These are phyloP conservation scores for Macrocentrus cingulum DNA, from an alignment of 1,140 invertebrate species.

Conservation along the genomic window DNA sequence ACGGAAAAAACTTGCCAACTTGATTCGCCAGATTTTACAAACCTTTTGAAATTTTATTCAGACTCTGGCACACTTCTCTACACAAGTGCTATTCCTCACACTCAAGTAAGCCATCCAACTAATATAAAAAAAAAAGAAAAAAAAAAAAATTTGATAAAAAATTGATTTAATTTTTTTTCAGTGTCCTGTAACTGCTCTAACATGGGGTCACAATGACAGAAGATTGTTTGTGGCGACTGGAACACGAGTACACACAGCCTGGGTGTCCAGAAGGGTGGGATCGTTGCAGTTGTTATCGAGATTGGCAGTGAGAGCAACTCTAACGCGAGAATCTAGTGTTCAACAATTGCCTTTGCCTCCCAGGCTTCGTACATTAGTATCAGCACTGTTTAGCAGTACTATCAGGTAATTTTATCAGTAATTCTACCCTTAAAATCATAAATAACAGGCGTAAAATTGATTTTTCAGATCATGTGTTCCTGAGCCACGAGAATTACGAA, in stretches of 20 bases:
- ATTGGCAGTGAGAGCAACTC: constrained; percentile 66
- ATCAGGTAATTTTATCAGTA: no score
- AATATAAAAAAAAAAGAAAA: neutral
- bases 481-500: constrained; percentile 80
- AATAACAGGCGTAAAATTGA: no score
- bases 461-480: constrained; percentile 96
- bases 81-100: constrained; percentile 74
- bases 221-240: constrained; percentile 92
- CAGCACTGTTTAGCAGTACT: constrained; percentile 92
- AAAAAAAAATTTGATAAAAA: neutral
- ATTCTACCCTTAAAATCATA: no score
- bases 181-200: constrained; percentile 87
- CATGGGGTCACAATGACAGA: constrained; percentile 97
- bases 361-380: constrained; percentile 79
- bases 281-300: constrained; percentile 86
- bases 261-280: constrained; percentile 87
- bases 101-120: constrained; percentile 59
- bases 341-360: constrained; percentile 79
- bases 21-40: constrained; percentile 64
- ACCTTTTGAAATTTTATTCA: constrained; percentile 79
- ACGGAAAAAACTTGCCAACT: constrained; percentile 42
- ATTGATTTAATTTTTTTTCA: constrained; percentile 46
- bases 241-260: constrained; percentile 84
- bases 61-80: constrained; percentile 74
- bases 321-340: constrained; percentile 63